Base-by-base conservation (phyloP, 2,888 invertebrate species). In the Carterocephalus palaemon region DNA sequence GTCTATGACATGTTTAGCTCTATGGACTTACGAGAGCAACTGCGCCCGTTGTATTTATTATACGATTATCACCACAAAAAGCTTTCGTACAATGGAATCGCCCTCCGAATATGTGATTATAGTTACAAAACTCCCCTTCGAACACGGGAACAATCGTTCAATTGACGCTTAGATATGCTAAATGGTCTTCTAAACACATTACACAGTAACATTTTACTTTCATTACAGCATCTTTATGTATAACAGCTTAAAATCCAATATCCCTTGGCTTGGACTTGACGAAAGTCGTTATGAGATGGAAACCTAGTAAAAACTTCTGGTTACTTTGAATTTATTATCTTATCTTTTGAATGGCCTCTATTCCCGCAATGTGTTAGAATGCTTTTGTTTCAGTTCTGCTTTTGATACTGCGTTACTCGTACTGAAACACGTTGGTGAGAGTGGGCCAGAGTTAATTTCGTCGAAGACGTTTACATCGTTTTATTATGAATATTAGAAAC, bases 51-150 rank as follows among this genome's bases (percentile, higher is more conserved):
- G 10, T 58, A 56, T 59, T 59, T 62, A 60, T 60, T 55, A 56
- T 56, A 52, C 53, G 57, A 60, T 62, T 62, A 61, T 57, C 57
- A 48, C 58, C 60, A 60, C 59, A 56, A 59, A 59, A 59, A 54
- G 54, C 56, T 53, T 57, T 48, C 52, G 32, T 47, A 59, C 57
- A 60, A 59, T 57, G 45, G 49, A 22, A 48, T 46, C 48, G 51
- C 53, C 52, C 55, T 47, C 47, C 49, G 46, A 53, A 53, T 53
- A 54, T 56, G 60, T 57, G 57, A 62, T 60, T 56, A 56, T 53
- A 53, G 47, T 52, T 51, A 56, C 55, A 57, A 51, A 48, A 43
- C 38, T 47, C 43, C 32, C 52, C 51, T 40, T 26, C 34, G 48
- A 40, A 43, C 36, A 43, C 38, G 43, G 42, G 51, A 47, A 49